phyloP scores from a whole-genome alignment of 2,888 invertebrate genomes.

The Hydrotaea diabolus region DNA sequence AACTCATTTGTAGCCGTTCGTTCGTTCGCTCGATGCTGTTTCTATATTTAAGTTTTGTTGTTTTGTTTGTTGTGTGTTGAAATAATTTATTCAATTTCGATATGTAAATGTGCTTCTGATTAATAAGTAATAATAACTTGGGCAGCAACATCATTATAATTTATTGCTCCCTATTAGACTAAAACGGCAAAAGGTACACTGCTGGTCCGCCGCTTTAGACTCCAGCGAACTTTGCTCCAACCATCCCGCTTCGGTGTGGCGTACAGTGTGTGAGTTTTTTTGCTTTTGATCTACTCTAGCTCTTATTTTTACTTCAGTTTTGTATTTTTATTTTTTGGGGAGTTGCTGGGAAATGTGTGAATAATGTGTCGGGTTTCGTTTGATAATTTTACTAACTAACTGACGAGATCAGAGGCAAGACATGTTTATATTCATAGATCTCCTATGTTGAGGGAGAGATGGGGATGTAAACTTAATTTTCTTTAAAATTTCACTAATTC shows the following conservation, averaged over 20 bases:
- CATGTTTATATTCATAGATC: slow-evolving; percentile 37
- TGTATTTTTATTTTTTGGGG: slow-evolving; percentile 5
- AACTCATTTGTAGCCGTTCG: neutral
- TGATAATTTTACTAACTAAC: slow-evolving; percentile 53
- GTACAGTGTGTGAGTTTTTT: slow-evolving; percentile 35
- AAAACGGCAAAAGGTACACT: neutral
- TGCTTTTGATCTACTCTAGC: too few species aligned
- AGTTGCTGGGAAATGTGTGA: slow-evolving; percentile 65
- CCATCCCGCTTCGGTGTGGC: neutral
- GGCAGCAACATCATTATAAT: slow-evolving; percentile 65
- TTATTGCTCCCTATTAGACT: slow-evolving; percentile 57
- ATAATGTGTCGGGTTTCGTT: slow-evolving; percentile 69
- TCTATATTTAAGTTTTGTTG: neutral
- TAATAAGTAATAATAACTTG: slow-evolving; percentile 65
- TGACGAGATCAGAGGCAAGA: slow-evolving; percentile 20
- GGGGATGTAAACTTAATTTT: slow-evolving; percentile 21
- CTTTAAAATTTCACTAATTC: slow-evolving; percentile 52
- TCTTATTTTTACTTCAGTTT: too few species aligned
- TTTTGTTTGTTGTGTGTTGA: slow-evolving; percentile 49
- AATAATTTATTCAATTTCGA: slow-evolving; percentile 62
- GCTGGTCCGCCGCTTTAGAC: neutral
- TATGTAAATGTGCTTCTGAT: slow-evolving; percentile 67
- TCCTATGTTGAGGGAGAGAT: neutral
- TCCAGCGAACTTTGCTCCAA: neutral
- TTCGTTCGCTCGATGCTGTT: slow-evolving; percentile 4